phyloP scores from a whole-genome alignment of 2,113 vertebrate genomes.

The Tichodroma muraria region DNA sequence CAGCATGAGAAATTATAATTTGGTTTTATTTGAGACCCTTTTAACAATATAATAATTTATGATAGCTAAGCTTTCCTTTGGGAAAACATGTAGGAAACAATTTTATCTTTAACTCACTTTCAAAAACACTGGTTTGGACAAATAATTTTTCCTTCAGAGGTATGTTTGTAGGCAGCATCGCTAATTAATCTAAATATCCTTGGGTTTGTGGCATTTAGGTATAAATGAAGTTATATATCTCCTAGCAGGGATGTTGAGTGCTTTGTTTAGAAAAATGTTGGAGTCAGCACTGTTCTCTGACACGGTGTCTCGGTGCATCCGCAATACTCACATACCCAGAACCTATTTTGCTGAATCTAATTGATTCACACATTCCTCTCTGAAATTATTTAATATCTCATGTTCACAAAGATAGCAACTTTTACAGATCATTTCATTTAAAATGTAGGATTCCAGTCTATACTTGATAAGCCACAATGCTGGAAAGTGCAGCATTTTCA shows the following conservation, averaged over 20 bases:
- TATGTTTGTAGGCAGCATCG: neutral
- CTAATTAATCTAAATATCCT: constrained; percentile 14
- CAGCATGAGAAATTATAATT: constrained; percentile 60
- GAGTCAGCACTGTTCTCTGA: constrained; percentile 43
- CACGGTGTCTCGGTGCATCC: neutral
- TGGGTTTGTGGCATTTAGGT: neutral
- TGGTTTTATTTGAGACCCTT: constrained; percentile 55
- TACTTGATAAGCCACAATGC: constrained; percentile 1
- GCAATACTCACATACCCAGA: neutral
- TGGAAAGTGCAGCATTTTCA: neutral
- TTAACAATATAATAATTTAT: constrained; percentile 59
- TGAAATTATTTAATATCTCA: constrained; percentile 43
- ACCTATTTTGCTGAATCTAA: constrained; percentile 56
- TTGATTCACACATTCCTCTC: constrained; percentile 36
- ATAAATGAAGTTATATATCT: constrained; percentile 11
- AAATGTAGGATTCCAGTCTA: constrained; percentile 16
- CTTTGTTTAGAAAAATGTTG: constrained; percentile 37
- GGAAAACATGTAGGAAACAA: neutral
- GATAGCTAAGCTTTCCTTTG: constrained; percentile 19
- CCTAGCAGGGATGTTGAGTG: neutral
- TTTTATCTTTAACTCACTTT: neutral
- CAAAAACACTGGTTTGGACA: neutral
- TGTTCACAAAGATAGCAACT: constrained; percentile 49
- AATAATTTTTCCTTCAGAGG: neutral
- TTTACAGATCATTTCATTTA: constrained; percentile 50